Evolutionary conservation across 2,113 vertebrate species (phyloP), one percentile per base, ranked within the genome.

Genomic region (Saccopteryx leptura): DNA sequence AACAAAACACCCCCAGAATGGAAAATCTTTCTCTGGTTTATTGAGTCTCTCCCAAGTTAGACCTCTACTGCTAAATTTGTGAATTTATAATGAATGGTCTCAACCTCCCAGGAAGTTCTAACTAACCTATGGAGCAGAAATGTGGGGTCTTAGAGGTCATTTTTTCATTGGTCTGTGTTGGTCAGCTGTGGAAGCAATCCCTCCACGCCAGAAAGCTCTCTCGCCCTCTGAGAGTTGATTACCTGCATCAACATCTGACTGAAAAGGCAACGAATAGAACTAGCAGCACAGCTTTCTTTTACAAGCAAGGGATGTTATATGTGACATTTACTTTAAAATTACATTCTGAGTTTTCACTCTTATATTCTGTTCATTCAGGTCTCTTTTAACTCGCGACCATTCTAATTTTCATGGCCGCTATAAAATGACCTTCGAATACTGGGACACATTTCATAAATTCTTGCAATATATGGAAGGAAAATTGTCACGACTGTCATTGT

Each of bases 391-490:
- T 52, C 50, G 61, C 83, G 9, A 66, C 71, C 65, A 72, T 78
- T 94, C 56, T 76, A 72, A 95, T 91, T 95, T 95, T 88, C 72
- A 85, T 82, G 61, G 18, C 90, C 52, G 33, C 18, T 23, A 9
- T 88, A 90, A 96, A 96, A 80, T 83, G 54, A 83, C 18, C n/a
- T 94, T 58, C 66, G 83, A 90, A 96, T 96, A 83, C 12, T 48
- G 50, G n/a, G 17, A 80, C 63, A 19, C 4, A 48, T 87, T 94
- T 95, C 21, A 87, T 91, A 85, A 89, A 69, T 85, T 58, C 61
- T 52, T 85, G 21, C 11, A 88, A 6, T 85, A 31, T 60, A 56
- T 28, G 15, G 33, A 92, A 68, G 31, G 11, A 78, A 96, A 91
- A 14, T 78, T 46, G 12, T 58, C 28, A 74, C 56, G 80, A n/a